Evolutionary conservation across 1,140 invertebrate genomes (phyloP).

Genomic region (Ips nitidus): DNA sequence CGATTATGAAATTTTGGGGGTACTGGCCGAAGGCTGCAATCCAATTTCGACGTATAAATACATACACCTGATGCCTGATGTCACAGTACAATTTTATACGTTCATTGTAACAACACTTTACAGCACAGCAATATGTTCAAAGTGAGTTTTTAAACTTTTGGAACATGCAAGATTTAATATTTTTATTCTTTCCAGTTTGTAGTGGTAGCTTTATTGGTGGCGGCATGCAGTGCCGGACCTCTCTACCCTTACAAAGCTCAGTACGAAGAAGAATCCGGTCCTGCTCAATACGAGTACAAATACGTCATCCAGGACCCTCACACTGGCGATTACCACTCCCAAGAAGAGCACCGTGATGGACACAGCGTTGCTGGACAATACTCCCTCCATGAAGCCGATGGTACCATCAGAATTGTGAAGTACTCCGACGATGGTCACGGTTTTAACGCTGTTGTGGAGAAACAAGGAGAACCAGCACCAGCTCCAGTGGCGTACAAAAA

Average conservation of each 20-base stretch:
- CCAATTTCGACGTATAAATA: no score
- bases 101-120: no score
- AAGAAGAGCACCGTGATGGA: conserved; percentile 41
- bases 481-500: conserved; percentile 17
- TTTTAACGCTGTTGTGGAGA: conserved; percentile 40
- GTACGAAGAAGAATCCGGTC: conserved; percentile 22
- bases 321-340: conserved; percentile 49
- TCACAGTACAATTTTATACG: no score
- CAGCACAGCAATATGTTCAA: conserved; percentile 4
- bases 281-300: conserved; percentile 41
- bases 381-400: conserved; percentile 56
- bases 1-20: no score
- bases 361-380: conserved; percentile 38
- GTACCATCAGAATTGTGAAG: conserved; percentile 57
- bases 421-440: conserved; percentile 57
- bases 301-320: conserved; percentile 53
- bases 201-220: conserved; percentile 13
- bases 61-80: no score
- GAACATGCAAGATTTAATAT: background rate
- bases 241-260: conserved; percentile 38
- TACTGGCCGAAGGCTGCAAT: no score
- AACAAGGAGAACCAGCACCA: conserved; percentile 9
- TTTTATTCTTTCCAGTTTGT: conserved; percentile 21
- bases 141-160: background rate
- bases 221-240: conserved; percentile 18